Evolutionary conservation across 2,888 invertebrate genomes (phyloP), one percentile per base, ranked within the genome.

Genomic region (Hydropsyche betteni): DNA sequence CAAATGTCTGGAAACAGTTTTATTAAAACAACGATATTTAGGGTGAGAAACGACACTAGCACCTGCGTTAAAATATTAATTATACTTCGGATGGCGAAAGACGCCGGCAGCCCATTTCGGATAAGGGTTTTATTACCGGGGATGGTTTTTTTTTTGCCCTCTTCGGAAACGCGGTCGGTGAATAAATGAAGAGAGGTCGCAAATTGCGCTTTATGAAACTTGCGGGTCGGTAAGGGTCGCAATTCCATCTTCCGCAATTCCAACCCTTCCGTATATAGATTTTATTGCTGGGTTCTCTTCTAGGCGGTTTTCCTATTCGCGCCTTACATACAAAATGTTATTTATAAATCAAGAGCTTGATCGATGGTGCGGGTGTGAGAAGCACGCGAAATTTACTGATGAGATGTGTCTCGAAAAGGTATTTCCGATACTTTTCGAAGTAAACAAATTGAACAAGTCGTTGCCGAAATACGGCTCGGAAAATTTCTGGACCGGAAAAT

Each of bases 191-290:
- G 24, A 58, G 58, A 14, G 16, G 24, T 14, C 58, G 58, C 53
- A 16, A 58, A 58, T 16, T 58, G 58, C 58, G 58, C 24, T 58
- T 53, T 58, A 58, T 58, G 58, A 58, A 58, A 58, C 58, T 58
- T 58, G 58, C 58, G 58, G 58, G 44, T 44, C 44, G 6, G 44
- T 44, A 44, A 44, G 44, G 44, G 24, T 58, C 58, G 58, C 58
- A 58, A 58, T 58, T 58, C 24, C 16, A 58, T 58, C 58, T 58
- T 16, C n/a, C n/a, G n/a, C n/a, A n/a, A n/a, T n/a, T n/a, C n/a
- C n/a, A 24, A 58, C 58, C 58, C 58, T 24, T 24, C 24, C 58
- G 58, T 14, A 58, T 58, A 58, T 58, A 58, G 58, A 58, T 58
- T 58, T 58, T 58, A 58, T 58, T 58, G 58, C 58, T 24, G 16